These are phyloP conservation scores for Araneus ventricosus DNA, from an alignment of 1,140 invertebrate genomes.

Conservation along the genomic window DNA sequence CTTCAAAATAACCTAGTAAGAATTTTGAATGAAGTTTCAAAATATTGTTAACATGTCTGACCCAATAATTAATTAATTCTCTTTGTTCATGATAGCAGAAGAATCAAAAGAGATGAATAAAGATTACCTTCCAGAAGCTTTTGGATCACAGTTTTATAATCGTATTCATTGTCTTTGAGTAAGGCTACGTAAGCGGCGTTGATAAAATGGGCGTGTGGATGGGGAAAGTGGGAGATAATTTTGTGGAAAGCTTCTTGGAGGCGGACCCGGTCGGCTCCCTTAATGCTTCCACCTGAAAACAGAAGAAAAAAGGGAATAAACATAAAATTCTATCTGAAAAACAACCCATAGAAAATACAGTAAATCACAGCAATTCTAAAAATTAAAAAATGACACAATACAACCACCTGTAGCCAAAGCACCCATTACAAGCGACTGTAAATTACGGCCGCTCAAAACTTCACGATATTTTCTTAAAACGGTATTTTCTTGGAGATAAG, in stretches of 20 bases:
- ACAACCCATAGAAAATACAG: too few species aligned
- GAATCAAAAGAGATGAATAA: background rate
- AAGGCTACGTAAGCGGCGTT: conserved; percentile 9
- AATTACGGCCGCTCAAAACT: too few species aligned
- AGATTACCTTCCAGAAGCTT: conserved; percentile 24
- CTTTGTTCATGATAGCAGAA: background rate
- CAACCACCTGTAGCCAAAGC: too few species aligned
- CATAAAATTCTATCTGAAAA: background rate
- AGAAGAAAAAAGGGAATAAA: background rate
- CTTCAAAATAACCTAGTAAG: too few species aligned
- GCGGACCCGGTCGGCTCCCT: background rate
- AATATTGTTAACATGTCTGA: too few species aligned
- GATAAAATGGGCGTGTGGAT: conserved; percentile 5
- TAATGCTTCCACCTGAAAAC: background rate
- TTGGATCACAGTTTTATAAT: conserved; percentile 7
- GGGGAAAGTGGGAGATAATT: background rate
- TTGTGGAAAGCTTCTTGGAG: conserved; percentile 15
- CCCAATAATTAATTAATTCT: too few species aligned
- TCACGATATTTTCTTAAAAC: too few species aligned
- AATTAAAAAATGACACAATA: too few species aligned
- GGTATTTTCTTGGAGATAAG: too few species aligned
- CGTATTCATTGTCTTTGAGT: conserved; percentile 42
- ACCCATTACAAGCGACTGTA: too few species aligned
- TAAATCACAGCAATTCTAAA: too few species aligned
- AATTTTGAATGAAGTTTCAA: too few species aligned